Evolutionary conservation across 2,113 vertebrate species (phyloP), one percentile per base, ranked within the genome.

Genomic region (Pleuronectes platessa): DNA sequence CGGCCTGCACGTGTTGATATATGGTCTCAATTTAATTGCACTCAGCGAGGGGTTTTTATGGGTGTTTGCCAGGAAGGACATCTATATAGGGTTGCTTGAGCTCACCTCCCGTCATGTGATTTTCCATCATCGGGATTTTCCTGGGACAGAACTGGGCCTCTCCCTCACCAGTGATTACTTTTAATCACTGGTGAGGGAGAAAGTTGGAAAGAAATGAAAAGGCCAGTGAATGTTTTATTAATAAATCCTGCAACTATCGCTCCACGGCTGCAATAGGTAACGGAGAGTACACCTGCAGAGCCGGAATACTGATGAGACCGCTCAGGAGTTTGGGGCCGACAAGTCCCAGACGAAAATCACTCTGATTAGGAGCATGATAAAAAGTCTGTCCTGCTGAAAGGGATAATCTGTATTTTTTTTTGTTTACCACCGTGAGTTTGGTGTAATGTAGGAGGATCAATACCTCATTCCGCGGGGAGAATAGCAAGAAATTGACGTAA

Each of bases 11-110:
- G n/a, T 86, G 81, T 84, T 94, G 93, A 94, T 94, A 84, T 94
- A 94, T 82, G 23, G 84, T 66, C 82, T 74, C 79, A 87, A 88
- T 94, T 85, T 92, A 93, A 93, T 90, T 93, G 92, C 90, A 78
- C 84, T 90, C 91, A 90, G 88, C 75, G 86, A 86, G 68, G 68
- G 82, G 83, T 83, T 92, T 88, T 94, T 91, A 92, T 90, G 81
- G 79, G 79, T 17, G 61, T 81, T 83, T 89, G 81, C 83, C 13
- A 23, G 88, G 72, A 88, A 79, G 88, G 88, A 88, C 88, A 74
- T 93, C 89, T 89, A 88, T 93, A 79, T 76, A 62, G 69, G 66
- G 69, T 71, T 89, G 85, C 79, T 70, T 69, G 60, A 77, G 61
- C 71, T 74, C 68, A 71, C 67, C 56, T 67, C 47, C 51, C 12